phyloP scores from a whole-genome alignment of 2,797 vertebrate genomes.

The Acridotheres tristis region DNA sequence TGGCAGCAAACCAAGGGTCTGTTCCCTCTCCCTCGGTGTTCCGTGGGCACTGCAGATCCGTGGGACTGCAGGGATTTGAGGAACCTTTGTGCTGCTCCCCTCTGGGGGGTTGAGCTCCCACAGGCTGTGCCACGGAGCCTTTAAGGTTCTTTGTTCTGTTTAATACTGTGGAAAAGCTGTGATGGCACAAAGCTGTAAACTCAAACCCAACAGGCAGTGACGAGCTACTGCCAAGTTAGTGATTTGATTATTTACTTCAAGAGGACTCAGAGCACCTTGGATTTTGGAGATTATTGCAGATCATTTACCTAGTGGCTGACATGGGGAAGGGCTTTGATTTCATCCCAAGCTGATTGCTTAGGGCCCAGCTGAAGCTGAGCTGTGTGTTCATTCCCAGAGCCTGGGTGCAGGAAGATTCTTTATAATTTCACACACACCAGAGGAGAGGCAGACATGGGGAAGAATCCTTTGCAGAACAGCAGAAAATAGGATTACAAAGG shows the following conservation, averaged over 20 bases:
- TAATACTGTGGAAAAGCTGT: neutral
- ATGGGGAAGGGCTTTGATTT: neutral
- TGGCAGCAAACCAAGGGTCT: neutral
- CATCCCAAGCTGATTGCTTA: neutral
- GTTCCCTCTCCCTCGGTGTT: too few species aligned
- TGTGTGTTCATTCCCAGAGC: neutral
- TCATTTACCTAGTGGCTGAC: neutral
- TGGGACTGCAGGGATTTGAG: neutral
- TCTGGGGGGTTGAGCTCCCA: neutral
- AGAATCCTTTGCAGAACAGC: neutral
- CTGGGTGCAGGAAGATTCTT: neutral
- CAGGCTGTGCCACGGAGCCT: fast-evolving
- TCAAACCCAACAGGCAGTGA: neutral
- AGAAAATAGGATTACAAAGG: neutral
- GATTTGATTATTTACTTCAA: neutral
- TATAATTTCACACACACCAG: neutral
- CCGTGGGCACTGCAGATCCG: fast-evolving
- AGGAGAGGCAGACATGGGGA: neutral
- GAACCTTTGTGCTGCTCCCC: neutral
- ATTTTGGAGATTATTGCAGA: neutral
- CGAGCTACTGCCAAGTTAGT: neutral
- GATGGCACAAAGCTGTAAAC: neutral
- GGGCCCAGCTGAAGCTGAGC: neutral
- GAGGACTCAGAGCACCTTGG: neutral
- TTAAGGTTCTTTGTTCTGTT: neutral